A percentile compares a stretch with the other conserved stretches of the same genome.
Conservation (phyloP, 2,797 vertebrate genomes). For the Furcifer pardalis region DNA sequence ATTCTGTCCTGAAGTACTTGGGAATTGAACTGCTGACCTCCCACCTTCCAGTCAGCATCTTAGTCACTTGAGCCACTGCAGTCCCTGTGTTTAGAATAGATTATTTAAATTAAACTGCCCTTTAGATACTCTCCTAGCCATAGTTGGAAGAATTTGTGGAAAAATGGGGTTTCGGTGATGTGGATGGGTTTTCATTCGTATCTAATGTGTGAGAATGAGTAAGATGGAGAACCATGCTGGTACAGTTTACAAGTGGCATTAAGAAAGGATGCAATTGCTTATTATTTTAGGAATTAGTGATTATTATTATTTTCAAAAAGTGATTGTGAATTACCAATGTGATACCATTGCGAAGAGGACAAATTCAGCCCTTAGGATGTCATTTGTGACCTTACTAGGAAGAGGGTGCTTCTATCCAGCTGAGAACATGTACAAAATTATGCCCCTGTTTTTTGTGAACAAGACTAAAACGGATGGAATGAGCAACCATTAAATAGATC, state of each 20-base stretch:
- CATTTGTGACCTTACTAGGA: background rate
- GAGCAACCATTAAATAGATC: background rate
- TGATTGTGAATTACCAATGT: background rate
- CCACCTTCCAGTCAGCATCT: too few species aligned
- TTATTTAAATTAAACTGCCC: slow-evolving; percentile 26
- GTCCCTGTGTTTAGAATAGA: background rate
- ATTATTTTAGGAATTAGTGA: background rate
- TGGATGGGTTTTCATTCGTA: background rate
- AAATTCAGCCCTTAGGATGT: background rate
- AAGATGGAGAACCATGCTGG: background rate
- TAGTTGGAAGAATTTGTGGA: background rate
- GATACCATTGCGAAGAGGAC: background rate
- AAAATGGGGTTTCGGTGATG: background rate
- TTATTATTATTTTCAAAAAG: background rate
- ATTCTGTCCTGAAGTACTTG: too few species aligned
- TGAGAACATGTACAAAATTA: background rate
- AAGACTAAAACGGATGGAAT: background rate
- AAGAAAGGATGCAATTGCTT: background rate
- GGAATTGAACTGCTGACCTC: too few species aligned
- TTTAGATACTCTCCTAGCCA: background rate
- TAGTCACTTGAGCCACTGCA: too few species aligned
- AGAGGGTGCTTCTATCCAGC: background rate
- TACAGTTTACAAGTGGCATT: background rate
- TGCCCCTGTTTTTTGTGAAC: background rate
- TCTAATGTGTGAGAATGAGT: background rate